Base-by-base conservation (phyloP, 64 coral and sea anemone genomes). In the Stylophora pistillata region DNA sequence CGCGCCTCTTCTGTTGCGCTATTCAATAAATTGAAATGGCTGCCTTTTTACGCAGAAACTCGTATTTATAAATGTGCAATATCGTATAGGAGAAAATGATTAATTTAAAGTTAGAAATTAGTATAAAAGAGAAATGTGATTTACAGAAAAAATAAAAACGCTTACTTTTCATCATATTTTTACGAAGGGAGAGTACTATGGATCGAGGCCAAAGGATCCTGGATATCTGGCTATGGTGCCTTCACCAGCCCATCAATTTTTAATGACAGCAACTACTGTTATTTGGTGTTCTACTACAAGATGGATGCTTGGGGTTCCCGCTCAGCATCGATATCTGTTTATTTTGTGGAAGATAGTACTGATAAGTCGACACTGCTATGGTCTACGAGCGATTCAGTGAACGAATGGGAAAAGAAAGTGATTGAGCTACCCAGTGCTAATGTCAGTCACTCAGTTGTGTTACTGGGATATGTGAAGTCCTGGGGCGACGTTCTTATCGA, bases 241-340 rank as follows among this genome's bases (percentile, higher is more conserved):
- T 31, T 81, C 9, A 28, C 58, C 0, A 81, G 78, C 56, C 78
- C 56, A 33, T 58, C 58, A 21, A 32, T 81, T 32, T 25, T 7
- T 25, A 62, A 61, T 29, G 78, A 81, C 23, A 81, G 31, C 56
- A 63, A 81, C 27, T 61, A 57, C 25, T 81, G 78, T 57, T 81
- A 28, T 28, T 81, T 81, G 14, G 57, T 16, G 10, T 81, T 81
- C 58, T 81, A 81, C 20, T 81, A 61, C 78, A 81, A 20, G 57
- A 0, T 61, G 15, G 3, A 30, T 20, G 54, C 25, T 21, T 21
- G 21, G 7, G 37, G 6, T 6, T 41, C 37, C 37, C 2, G 6
- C 2, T 41, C 6, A 41, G 76, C 78, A 81, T 57, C 27, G 54
- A 28, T 81, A 1, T 81, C 78, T 61, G 56, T 81, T 10, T 57